Conservation (phyloP, 2,113 vertebrate species). For the Scatophagus argus region DNA sequence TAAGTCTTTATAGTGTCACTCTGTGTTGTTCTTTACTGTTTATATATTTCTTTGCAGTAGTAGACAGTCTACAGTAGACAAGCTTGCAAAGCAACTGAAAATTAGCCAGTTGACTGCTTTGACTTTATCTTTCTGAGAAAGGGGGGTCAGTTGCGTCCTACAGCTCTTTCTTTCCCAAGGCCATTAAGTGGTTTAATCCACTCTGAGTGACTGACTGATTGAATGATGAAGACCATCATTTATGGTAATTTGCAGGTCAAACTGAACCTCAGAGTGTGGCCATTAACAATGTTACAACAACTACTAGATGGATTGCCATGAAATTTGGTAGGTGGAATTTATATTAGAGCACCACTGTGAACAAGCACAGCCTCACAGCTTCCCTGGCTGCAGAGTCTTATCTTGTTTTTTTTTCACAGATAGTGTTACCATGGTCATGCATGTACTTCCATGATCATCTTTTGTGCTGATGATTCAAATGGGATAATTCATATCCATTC, state of each 20-base stretch:
- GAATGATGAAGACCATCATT: not conserved
- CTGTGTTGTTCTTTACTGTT: too few relatives aligned
- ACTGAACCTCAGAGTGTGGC: not conserved
- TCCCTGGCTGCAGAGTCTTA: not conserved
- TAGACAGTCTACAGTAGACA: too few relatives aligned
- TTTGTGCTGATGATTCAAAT: not conserved
- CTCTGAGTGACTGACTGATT: too few relatives aligned
- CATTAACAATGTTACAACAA: not conserved
- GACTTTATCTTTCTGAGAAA: too few relatives aligned
- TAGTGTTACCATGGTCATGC: not conserved
- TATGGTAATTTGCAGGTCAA: too few relatives aligned
- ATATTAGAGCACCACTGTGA: not conserved
- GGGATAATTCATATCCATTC: not conserved
- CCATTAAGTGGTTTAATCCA: not conserved
- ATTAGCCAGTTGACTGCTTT: too few relatives aligned
- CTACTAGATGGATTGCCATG: not conserved
- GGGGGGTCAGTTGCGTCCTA: too few relatives aligned
- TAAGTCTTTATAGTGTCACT: too few relatives aligned
- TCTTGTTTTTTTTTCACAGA: not conserved
- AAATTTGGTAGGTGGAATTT: not conserved
- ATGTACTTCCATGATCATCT: not conserved
- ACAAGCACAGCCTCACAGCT: not conserved
- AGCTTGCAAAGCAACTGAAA: too few relatives aligned
- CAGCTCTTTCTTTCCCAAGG: too few relatives aligned
- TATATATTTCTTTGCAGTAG: too few relatives aligned